Base-by-base conservation (phyloP, 2,113 vertebrate genomes). In the Pagrus major region DNA sequence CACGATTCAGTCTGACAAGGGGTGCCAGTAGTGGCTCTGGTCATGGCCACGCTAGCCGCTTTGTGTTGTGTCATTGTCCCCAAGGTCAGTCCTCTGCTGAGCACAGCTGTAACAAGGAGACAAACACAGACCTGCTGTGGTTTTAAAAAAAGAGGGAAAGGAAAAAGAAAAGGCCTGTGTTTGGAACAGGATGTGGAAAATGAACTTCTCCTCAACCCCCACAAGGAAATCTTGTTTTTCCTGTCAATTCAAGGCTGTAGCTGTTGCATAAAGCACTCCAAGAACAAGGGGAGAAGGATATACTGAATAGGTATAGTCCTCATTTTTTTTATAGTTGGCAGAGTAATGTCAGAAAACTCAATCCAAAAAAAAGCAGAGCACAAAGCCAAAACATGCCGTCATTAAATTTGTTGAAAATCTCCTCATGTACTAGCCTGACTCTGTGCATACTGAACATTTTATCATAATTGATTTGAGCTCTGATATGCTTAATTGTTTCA, bases 101-200 rank as follows among this genome's bases (percentile, higher is more conserved):
- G 84, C 81, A 87, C 89, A 92, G 91, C 88, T 90, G 85, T 86
- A 86, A 77, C 73, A 76, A 56, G 68, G 68, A 80, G 81, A 85
- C 78, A 89, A 86, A 90, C 83, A 86, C 56, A 65, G 84, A 76
- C 80, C 72, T 49, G 46, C 66, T 83, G 73, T 74, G 81, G 84
- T 79, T 85, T 51, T 25, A 79, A 66, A 74, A 8, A 80, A 74
- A 54, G 39, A 61, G 39, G 18, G 44, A 10, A 61, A 60, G 20
- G 61, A 67, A 82, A 79, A 81, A 75, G 20, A 75, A 71, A 83
- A 74, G 72, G 51, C 63, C 76, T 69, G 85, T 91, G 83, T 91
- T 88, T 80, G 71, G 64, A 71, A 51, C 89, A 87, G 91, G 89
- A 93, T 91, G 87, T 92, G 78, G 73, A 88, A 90, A 90, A 88